Percentiles rank a stretch among this genome's conserved stretches.
phyloP scores from a whole-genome alignment of 2,888 invertebrate genomes.

The Drosophila hamatofila region DNA sequence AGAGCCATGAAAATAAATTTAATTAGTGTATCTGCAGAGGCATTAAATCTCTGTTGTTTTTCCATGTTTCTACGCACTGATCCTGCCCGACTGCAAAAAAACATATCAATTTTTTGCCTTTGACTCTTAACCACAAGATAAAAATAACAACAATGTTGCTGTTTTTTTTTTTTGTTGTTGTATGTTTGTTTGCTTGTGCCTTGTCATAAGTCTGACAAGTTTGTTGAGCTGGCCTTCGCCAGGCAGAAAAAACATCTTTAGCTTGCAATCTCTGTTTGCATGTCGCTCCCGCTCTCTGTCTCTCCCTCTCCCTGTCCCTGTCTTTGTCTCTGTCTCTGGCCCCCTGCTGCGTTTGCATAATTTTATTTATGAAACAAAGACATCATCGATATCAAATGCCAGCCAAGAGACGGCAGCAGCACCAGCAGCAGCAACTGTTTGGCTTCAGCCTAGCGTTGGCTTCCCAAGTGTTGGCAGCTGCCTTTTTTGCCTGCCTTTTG shows the following conservation, averaged over 20 bases:
- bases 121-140: constrained; percentile 46
- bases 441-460: constrained; percentile 56
- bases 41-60: background rate
- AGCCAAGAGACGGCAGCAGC: constrained; percentile 19
- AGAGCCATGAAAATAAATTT: constrained; percentile 5
- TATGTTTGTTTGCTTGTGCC: constrained; percentile 22
- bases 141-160: constrained; percentile 14
- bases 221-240: constrained; percentile 40
- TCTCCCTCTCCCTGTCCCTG: background rate
- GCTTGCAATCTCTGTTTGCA: constrained; percentile 51
- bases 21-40: constrained; percentile 11
- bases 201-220: constrained; percentile 65
- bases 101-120: constrained; percentile 58
- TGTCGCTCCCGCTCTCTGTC: constrained; percentile 21
- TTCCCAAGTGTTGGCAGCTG: constrained; percentile 18
- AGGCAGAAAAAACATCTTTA: constrained; percentile 51
- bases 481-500: constrained; percentile 13
- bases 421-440: constrained; percentile 41
- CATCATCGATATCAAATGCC: constrained; percentile 81
- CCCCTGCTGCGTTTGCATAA: constrained; percentile 63
- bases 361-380: constrained; percentile 73
- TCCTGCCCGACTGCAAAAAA: constrained; percentile 29
- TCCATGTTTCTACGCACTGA: constrained; percentile 13
- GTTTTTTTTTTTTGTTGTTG: background rate
- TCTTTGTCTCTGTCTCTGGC: constrained; percentile 13